phyloP scores from a whole-genome alignment of 2,113 vertebrate genomes.

The Chaetops frenatus region DNA sequence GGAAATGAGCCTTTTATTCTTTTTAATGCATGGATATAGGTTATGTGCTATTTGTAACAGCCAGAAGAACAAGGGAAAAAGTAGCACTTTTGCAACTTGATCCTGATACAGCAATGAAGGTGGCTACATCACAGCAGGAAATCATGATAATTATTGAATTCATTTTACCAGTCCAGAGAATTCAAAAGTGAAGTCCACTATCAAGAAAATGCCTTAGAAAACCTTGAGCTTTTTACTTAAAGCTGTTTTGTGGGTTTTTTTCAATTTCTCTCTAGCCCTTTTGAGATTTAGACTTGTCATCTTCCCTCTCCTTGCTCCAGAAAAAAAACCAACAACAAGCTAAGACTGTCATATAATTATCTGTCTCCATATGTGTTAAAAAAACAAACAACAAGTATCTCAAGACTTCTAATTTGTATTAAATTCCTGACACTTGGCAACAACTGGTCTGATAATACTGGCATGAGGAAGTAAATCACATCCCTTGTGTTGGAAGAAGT shows the following conservation, averaged over 20 bases:
- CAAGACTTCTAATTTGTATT: neutral
- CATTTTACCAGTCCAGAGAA: neutral
- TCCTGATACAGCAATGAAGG: neutral
- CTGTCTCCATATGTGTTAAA: neutral
- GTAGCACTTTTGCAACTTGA: neutral
- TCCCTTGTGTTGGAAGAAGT: neutral
- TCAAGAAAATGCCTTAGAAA: neutral
- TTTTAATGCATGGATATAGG: neutral
- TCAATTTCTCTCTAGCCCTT: neutral
- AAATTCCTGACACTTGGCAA: neutral
- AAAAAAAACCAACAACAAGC: neutral
- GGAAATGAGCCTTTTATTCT: conserved; percentile 45
- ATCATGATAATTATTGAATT: neutral
- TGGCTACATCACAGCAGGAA: neutral
- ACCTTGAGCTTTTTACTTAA: neutral
- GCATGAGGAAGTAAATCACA: neutral
- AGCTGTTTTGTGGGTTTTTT: neutral
- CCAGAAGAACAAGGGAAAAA: neutral
- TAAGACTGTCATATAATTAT: neutral
- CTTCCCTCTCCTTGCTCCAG: neutral
- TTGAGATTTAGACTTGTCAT: neutral
- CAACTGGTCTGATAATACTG: neutral
- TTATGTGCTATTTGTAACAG: neutral
- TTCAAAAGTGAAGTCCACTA: neutral
- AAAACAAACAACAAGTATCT: neutral